phyloP scores from a whole-genome alignment of 2,797 vertebrate species.

The Sternotherus odoratus region DNA sequence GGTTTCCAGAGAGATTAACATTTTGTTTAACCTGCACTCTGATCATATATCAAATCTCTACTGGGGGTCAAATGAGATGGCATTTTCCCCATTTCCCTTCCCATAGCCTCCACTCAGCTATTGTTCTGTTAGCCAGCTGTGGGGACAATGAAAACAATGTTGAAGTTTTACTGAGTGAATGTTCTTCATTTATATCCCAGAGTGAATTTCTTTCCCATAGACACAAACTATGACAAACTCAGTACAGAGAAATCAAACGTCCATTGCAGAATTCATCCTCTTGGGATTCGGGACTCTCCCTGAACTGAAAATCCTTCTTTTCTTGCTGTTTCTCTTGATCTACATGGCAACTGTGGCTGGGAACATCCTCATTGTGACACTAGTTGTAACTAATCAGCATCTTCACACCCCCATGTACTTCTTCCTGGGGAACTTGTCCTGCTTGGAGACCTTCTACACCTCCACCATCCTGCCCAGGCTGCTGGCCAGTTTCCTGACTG shows the following conservation, averaged over 20 bases:
- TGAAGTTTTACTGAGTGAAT: not conserved
- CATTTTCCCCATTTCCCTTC: not conserved
- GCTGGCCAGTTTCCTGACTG: not conserved
- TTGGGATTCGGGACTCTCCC: not conserved
- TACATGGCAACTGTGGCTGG: not conserved
- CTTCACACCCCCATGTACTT: not conserved
- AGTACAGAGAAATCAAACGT: not conserved
- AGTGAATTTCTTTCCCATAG: not conserved
- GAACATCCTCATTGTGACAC: not conserved
- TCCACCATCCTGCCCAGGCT: not conserved
- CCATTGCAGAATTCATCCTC: not conserved
- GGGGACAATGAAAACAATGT: not conserved
- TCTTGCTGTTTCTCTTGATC: not conserved
- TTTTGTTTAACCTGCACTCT: not conserved
- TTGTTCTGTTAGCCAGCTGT: not conserved
- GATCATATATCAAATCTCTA: not conserved
- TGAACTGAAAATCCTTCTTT: not conserved
- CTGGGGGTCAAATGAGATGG: not conserved
- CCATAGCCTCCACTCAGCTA: too few species aligned
- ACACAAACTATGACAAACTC: fast-evolving
- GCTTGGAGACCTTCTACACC: too few species aligned
- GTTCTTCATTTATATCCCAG: not conserved
- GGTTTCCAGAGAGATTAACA: not conserved
- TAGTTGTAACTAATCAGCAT: not conserved
- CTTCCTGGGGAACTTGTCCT: not conserved